Evolutionary conservation across 2,797 vertebrate species (phyloP), one percentile per base, ranked within the genome.

Genomic region (Gorsachius magnificus): DNA sequence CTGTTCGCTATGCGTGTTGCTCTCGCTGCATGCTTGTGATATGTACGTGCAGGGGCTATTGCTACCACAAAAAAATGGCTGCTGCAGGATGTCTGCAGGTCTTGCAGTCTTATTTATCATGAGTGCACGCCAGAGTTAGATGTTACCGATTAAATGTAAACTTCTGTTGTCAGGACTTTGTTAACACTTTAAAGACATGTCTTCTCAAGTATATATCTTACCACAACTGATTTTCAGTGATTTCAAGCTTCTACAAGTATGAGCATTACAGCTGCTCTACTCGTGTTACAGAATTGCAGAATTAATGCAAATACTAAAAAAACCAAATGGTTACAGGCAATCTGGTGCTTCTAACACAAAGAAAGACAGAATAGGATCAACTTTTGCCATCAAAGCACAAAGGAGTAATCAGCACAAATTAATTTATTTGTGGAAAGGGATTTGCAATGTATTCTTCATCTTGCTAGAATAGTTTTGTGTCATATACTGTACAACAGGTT

Each of bases 31-130:
- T 16, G 25, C 16, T 82, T 10, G 11, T 24, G 61, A 58, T 31
- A 70, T 0, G 1, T 26, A 46, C 0, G 1, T 5, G 28, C 1
- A 57, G 45, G 60, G 66, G 60, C 22, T 48, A 15, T 1, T 17
- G 20, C 31, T 38, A 25, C 66, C 43, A 8, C 41, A 70, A 10
- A 26, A 85, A 58, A 35, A 48, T 0, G 4, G 25, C 35, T 12
- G 53, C 66, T 48, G 29, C 21, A 16, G 66, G 29, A n/a, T 9
- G 6, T 4, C 66, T 77, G 38, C 26, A 69, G 56, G 64, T 75
- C 25, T 60, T 76, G n/a, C 69, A 54, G 33, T 21, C 33, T 45
- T 57, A 16, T 43, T 72, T 63, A 60, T 29, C 53, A 35, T 6
- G 7, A 26, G 11, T 2, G 33, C 61, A 85, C 3, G 1, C 29